Evolutionary conservation across 2,113 vertebrate genomes (phyloP), one percentile per base, ranked within the genome.

Genomic region (Poeciliopsis prolifica): DNA sequence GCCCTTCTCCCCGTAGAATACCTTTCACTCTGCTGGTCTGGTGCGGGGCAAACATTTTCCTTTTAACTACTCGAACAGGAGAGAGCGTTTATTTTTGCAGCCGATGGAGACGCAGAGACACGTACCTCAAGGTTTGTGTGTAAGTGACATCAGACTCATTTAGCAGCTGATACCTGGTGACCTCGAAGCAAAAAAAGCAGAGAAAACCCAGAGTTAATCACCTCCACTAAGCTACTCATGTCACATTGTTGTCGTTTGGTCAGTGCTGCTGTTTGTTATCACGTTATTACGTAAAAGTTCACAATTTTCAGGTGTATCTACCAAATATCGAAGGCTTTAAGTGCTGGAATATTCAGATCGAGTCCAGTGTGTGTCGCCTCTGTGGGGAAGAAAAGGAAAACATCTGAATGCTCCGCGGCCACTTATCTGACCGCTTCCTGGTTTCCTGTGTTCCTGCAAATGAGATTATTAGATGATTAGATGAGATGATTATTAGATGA

Each of bases 101-200:
- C 24, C 10, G 73, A 76, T 24, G 75, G 70, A 22, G 60, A 35
- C 72, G 68, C 60, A 65, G 28, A 78, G 26, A 67, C n/a, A 69
- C 48, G 44, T 7, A 48, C 60, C 64, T 61, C 2, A 60, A 58
- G 24, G 51, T 58, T n/a, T 82, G 77, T 73, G 28, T 70, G 65
- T 65, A 26, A 42, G 64, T 79, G 82, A 80, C 77, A 85, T 83
- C 35, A 74, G 28, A 78, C 65, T 61, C 31, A 79, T 84, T 72
- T 73, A 72, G 76, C 69, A 65, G 30, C n/a, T 51, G 79, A 87
- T 37, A 70, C 68, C n/a, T 68, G 35, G 68, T 75, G 81, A 77
- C 74, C 71, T 74, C 3, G 69, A 72, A 61, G 44, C 26, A 67
- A 37, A 44, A 24, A 58, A 22, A 29, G n/a, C 2, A 42, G 15